Conservation (phyloP, 2,797 vertebrate genomes). For the Nothura maculosa region DNA sequence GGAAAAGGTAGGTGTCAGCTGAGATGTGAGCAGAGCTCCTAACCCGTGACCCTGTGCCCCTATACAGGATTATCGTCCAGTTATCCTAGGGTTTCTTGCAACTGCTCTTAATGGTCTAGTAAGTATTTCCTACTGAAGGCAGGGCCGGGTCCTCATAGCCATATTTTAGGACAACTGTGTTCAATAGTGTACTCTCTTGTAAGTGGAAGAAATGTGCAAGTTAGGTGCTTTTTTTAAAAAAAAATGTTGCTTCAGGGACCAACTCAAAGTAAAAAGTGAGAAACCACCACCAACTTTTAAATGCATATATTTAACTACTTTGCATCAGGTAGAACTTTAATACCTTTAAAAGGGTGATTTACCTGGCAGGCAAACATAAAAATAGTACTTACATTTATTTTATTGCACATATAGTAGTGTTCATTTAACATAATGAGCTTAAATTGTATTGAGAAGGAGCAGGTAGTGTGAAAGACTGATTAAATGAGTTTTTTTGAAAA, state of each 20-base stretch:
- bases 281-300: not conserved
- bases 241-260: not conserved
- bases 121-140: not conserved
- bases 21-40: not conserved
- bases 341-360: slow-evolving; percentile 26
- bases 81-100: not conserved
- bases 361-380: slow-evolving; percentile 20
- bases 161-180: not conserved
- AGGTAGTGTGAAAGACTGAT: slow-evolving; percentile 4
- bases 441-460: slow-evolving; percentile 7
- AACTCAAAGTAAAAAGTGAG: not conserved
- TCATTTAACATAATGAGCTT: slow-evolving; percentile 33
- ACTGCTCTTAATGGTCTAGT: not conserved
- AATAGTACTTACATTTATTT: slow-evolving; percentile 23
- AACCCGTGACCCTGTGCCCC: not conserved
- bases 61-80: not conserved
- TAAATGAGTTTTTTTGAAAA: slow-evolving; percentile 24
- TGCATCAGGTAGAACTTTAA: not conserved
- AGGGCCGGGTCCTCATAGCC: not conserved
- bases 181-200: not conserved
- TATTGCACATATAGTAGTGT: slow-evolving; percentile 11
- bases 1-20: not conserved
- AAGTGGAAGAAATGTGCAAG: not conserved
- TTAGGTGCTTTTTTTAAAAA: not conserved
- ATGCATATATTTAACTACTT: slow-evolving; percentile 2